These are phyloP conservation scores for Microcebus lehilahytsara DNA, from an alignment of 2,113 vertebrate species.

Conservation along the genomic window DNA sequence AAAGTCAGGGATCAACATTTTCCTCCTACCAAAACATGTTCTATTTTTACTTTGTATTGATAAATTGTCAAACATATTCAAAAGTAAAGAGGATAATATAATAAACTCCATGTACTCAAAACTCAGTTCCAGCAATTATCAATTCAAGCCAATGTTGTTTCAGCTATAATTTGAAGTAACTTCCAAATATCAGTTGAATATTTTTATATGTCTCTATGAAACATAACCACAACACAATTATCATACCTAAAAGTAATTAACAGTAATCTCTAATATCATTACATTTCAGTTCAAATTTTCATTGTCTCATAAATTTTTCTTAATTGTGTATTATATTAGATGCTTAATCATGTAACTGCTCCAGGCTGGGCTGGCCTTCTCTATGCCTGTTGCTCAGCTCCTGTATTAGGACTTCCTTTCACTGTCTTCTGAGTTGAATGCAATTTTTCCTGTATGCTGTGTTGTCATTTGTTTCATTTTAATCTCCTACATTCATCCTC, in stretches of 20 bases:
- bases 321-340: not conserved
- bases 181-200: not conserved
- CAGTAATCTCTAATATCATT: not conserved
- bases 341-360: not conserved
- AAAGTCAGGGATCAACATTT: conserved; percentile 17
- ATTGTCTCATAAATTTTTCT: not conserved
- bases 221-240: not conserved
- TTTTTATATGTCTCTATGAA: not conserved
- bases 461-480: conserved; percentile 20
- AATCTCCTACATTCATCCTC: not conserved
- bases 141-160: not conserved
- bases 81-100: not conserved
- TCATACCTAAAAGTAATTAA: not conserved
- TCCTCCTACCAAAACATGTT: not conserved
- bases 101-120: not conserved
- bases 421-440: not conserved
- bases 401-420: not conserved
- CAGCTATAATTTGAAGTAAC: conserved; percentile 42
- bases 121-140: not conserved
- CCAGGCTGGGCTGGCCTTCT: not conserved
- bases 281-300: not conserved
- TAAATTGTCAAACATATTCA: conserved; percentile 31
- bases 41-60: conserved; percentile 26
- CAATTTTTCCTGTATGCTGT: not conserved
- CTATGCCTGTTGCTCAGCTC: not conserved